Conservation (phyloP, 2,113 vertebrate genomes). For the human region GRCh38 chr2:10878001-10878500, state of each 20-base stretch:
- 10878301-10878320: not conserved
- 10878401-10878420: too few species aligned
- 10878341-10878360: too few species aligned
- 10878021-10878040: too few species aligned
- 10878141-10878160: not conserved
- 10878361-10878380: too few species aligned
- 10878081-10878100: too few species aligned
- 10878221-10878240: not conserved
- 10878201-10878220: not conserved
- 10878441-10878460: not conserved
- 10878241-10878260: not conserved
- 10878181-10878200: not conserved
- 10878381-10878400: not conserved
- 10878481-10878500: not conserved
- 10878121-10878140: not conserved
- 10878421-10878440: not conserved
- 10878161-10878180: not conserved
- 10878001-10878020: not conserved
- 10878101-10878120: accelerated
- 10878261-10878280: not conserved
- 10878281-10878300: not conserved
- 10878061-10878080: not conserved
- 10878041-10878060: not conserved
- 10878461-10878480: too few species aligned
- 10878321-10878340: not conserved